Evolutionary conservation across 35 echinoderm and acorn worm species (phyloP), one percentile per base, ranked within the genome.

Genomic region (Apostichopus japonicus): DNA sequence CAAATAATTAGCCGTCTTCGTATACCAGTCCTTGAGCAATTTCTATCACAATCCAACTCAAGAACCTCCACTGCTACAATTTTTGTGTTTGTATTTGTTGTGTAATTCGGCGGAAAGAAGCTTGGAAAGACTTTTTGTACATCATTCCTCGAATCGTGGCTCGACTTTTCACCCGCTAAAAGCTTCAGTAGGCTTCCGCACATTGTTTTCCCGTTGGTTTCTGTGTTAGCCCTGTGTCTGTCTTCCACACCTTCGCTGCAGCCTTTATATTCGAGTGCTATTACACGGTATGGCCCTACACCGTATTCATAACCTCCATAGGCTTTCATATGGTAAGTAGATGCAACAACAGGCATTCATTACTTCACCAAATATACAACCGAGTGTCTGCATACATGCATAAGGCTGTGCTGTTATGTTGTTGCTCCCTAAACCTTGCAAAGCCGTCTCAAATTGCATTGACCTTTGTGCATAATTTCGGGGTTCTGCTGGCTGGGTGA

Each of bases 391-490:
- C 71, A 75, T 75, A 75, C 71, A 75, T 75, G 71, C 71, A 75
- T 75, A 75, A 75, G 11, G 71, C 71, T 23, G 71, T 75, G 21
- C 71, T 75, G 71, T 75, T 75, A 75, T 75, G 17, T 67, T 75
- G 71, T 75, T 23, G 71, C 71, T 75, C 71, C 7, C 15, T 75
- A 75, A n/a, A 75, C 71, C 71, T 75, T 75, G 71, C 71, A 75
- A 75, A 75, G 71, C n/a, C 55, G 56, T 84, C 53, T 84, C 81
- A 84, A 57, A 84, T 84, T 84, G 81, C 81, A 84, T n/a, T 84
- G 81, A 84, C 81, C 81, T 84, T 57, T 19, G 81, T 58, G 81
- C 54, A 84, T 84, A 84, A 84, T 84, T 84, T 57, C 21, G n/a
- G 21, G 33, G 71, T 75, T n/a, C 16, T 75, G 15, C 71, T 75